Base-by-base conservation (phyloP, 2,888 invertebrate genomes). In the Pseudanteris insignis region DNA sequence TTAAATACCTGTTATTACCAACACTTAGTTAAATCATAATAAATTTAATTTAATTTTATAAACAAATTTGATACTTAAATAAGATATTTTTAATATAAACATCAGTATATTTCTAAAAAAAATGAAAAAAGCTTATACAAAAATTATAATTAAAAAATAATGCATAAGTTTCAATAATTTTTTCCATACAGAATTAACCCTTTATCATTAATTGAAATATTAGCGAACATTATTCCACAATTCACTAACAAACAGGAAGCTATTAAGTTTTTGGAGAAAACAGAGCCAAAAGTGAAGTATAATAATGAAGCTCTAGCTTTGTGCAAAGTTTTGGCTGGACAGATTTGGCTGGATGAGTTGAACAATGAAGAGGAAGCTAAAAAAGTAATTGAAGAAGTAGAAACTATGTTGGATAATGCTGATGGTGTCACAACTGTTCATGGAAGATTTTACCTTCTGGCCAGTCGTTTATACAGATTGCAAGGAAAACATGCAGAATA, bases 141-240 rank as follows among this genome's bases (percentile, higher is more conserved):
- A 67, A 69, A 67, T 67, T 67, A n/a, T 38, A 25, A 21, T 4
- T 18, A 11, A 3, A 18, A 4, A 18, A 18, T 6, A 18, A 18
- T 18, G 18, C 6, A 4, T 18, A 18, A 18, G 6, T n/a, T n/a
- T n/a, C n/a, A n/a, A n/a, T n/a, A n/a, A n/a, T n/a, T n/a, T n/a
- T n/a, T n/a, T n/a, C n/a, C n/a, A n/a, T n/a, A 11, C 81, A 95
- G 96, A 81, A 95, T 97, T 65, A 98, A 96, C 81, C 93, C 95
- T 0, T 83, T 97, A 36, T 92, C 96, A 0, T 81, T 97, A 64
- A 91, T 95, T 24, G 95, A 98, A 83, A 94, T 98, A 48, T 79
- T 90, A 1, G 89, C 89, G 0, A 84, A 87, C 40, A 85, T 94
- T 2, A 85, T 91, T 1, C 86, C 88, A 37, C 92, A 94, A 70